Conservation (phyloP, 2,113 vertebrate species). For the Vanacampus margaritifer region DNA sequence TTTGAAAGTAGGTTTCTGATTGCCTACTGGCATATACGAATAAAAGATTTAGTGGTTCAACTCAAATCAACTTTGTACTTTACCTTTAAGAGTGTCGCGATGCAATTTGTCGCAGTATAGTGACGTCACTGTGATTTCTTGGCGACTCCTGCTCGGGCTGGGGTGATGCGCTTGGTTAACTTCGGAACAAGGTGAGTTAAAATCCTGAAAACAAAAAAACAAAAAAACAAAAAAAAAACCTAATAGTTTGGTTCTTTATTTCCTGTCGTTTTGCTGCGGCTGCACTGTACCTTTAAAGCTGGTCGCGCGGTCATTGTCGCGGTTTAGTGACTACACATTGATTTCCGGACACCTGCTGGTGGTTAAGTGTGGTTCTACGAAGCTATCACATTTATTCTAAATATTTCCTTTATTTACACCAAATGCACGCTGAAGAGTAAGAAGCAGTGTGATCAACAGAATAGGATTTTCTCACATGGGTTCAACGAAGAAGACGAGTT, state of each 20-base stretch:
- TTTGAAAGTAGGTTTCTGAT: no score
- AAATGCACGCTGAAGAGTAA: neutral
- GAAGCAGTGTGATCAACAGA: neutral
- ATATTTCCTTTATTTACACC: neutral
- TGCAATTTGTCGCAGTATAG: neutral
- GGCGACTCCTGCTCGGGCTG: no score
- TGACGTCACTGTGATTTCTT: neutral
- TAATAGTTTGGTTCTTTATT: no score
- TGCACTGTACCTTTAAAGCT: neutral
- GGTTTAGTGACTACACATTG: neutral
- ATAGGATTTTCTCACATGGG: neutral
- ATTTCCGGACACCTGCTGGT: neutral
- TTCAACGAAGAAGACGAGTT: neutral
- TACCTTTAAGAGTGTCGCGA: neutral
- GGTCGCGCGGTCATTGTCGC: neutral
- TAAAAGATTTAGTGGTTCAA: no score
- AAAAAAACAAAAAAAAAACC: neutral
- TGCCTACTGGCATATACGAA: no score
- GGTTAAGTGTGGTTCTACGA: neutral
- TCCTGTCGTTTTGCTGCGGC: neutral
- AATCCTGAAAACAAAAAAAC: neutral
- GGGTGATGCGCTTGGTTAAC: neutral
- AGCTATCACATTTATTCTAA: neutral
- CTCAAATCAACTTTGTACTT: no score
- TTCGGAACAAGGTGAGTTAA: neutral